Base-by-base conservation (phyloP, 2,888 invertebrate genomes). In the Agrilus cyanescens region DNA sequence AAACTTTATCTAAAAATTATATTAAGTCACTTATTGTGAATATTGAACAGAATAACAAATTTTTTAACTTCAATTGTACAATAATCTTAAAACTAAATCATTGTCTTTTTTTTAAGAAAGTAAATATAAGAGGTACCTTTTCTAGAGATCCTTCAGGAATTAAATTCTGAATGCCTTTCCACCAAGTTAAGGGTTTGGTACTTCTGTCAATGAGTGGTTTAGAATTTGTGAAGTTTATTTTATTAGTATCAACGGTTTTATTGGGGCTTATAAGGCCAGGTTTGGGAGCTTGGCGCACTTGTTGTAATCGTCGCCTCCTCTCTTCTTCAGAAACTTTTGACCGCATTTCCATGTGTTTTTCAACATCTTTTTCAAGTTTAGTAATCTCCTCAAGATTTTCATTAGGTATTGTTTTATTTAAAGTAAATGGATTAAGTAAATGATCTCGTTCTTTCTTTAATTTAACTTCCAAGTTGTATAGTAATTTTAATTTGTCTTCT, bases 261-360 rank as follows among this genome's bases (percentile, higher is more conserved):
- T 3, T n/a, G 4, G 38, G 16, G 6, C 10, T 12, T 13, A 5
- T 37, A 5, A 25, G 25, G 25, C 10, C 25, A 10, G 39, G 39
- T 39, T 46, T 46, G 12, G 44, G 44, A 1, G 42, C 40, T 18
- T 44, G 44, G 25, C 44, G 32, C 4, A 41, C 46, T 33, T 38
- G 33, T 12, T 44, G 41, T 13, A 44, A 34, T 4, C 44, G 31
- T 5, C 20, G 34, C 16, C 39, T 40, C 5, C 46, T 33, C 4
- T 45, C 30, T 37, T 30, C 7, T 14, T 29, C 32, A 8, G 33
- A 29, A 4, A 36, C 33, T 16, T 45, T n/a, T 32, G 38, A 35
- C 10, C 25, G n/a, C 10, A 42, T 15, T 15, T 39, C 33, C 4
- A 39, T 14, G 12, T 42, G 36, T 35, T 42, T 4, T n/a, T n/a